These are phyloP conservation scores for Martes martes DNA, from an alignment of 2,113 vertebrate species.

Conservation along the genomic window DNA sequence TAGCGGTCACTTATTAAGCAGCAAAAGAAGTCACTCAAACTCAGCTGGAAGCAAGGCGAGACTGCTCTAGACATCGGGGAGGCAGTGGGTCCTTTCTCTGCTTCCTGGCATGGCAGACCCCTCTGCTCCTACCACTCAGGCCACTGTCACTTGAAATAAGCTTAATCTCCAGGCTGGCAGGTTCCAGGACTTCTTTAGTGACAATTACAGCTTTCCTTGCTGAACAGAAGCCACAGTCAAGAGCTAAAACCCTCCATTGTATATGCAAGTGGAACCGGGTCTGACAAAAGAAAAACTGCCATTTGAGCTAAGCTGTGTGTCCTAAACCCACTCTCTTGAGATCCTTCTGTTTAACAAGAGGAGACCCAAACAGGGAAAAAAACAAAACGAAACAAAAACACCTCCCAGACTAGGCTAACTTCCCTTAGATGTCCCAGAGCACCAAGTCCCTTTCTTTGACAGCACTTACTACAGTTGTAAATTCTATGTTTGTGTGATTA, in stretches of 20 bases:
- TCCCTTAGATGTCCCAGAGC: background rate
- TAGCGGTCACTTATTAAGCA: slow-evolving; percentile 77
- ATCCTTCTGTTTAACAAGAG: slow-evolving; percentile 11
- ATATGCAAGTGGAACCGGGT: background rate
- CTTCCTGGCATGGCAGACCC: background rate
- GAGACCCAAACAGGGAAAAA: slow-evolving; percentile 59
- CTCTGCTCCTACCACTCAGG: background rate
- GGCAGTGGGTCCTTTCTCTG: background rate
- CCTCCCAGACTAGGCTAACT: background rate
- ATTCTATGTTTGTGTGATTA: background rate
- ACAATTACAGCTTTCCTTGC: background rate
- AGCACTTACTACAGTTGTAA: background rate
- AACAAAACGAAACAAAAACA: background rate
- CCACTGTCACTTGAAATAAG: background rate
- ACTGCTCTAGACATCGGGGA: slow-evolving; percentile 21
- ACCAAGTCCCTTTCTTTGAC: background rate
- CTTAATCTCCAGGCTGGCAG: background rate
- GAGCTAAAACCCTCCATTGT: background rate
- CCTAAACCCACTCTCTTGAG: slow-evolving; percentile 25
- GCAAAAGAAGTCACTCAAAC: slow-evolving; percentile 75
- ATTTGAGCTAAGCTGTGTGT: background rate
- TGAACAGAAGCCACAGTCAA: background rate
- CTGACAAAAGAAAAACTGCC: background rate
- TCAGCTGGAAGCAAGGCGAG: slow-evolving; percentile 76
- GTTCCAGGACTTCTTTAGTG: background rate